Percentiles rank a stretch among this genome's conserved stretches.
Evolutionary conservation across 1,140 invertebrate species (phyloP).

Genomic region (Artemia franciscana): DNA sequence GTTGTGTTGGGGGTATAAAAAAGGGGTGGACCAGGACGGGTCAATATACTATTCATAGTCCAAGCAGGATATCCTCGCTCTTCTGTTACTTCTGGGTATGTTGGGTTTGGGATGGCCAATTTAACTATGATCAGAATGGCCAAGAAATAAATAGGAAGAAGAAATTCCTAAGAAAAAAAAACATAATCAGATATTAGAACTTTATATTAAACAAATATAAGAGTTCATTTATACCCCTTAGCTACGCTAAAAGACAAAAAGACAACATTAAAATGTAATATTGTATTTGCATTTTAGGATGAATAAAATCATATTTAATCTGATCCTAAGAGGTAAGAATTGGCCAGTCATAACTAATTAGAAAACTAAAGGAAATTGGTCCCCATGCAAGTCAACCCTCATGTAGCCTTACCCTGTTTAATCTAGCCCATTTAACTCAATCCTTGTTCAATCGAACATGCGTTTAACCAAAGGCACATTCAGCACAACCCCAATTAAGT

Average conservation of each 20-base stretch:
- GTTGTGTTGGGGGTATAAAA: conserved; percentile 39
- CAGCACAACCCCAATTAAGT: too few species aligned
- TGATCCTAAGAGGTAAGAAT: background rate
- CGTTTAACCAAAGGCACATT: too few species aligned
- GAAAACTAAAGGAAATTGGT: too few species aligned
- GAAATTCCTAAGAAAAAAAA: conserved; percentile 34
- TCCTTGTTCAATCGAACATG: too few species aligned
- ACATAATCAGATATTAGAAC: background rate
- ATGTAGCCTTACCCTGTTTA: too few species aligned
- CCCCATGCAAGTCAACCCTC: too few species aligned
- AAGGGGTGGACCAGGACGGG: conserved; percentile 33
- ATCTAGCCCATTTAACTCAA: too few species aligned
- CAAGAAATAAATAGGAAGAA: conserved; percentile 43
- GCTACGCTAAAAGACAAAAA: background rate
- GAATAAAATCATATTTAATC: background rate
- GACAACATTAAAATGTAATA: background rate
- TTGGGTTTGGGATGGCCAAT: conserved; percentile 41
- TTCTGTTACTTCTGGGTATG: conserved; percentile 34
- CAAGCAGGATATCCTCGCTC: conserved; percentile 23
- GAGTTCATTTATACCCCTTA: background rate
- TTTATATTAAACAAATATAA: background rate
- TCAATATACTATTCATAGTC: conserved; percentile 31
- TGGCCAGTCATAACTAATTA: background rate
- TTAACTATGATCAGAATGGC: conserved; percentile 42
- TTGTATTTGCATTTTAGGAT: background rate